These are phyloP conservation scores for Cerastis rubricosa DNA, from an alignment of 2,888 invertebrate species.

Conservation along the genomic window DNA sequence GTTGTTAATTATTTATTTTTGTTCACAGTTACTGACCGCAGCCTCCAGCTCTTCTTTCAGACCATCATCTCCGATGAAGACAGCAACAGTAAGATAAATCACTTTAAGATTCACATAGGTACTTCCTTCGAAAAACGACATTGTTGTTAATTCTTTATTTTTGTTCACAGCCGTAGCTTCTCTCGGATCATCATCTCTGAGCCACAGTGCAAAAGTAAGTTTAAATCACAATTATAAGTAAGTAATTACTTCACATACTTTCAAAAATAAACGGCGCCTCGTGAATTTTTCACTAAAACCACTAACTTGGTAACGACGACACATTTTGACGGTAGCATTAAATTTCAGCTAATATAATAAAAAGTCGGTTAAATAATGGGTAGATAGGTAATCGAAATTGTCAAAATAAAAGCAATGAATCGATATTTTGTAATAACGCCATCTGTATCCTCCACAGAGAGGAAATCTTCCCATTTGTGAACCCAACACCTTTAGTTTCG, in stretches of 20 bases:
- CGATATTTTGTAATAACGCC: background rate
- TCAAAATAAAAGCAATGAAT: background rate
- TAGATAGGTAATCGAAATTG: background rate
- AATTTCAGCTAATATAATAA: background rate
- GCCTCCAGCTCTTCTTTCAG: background rate
- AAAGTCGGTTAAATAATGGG: too few relatives aligned
- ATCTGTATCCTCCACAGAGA: background rate
- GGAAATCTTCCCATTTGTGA: background rate
- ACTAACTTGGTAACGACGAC: too few relatives aligned
- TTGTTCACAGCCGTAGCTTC: too few relatives aligned
- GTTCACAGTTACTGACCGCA: constrained; percentile 17
- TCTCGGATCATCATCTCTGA: too few relatives aligned
- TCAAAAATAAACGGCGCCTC: too few relatives aligned
- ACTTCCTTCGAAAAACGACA: too few relatives aligned
- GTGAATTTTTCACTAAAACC: background rate
- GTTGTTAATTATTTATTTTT: background rate
- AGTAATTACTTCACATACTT: background rate
- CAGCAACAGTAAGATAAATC: constrained; percentile 22
- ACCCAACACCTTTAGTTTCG: background rate
- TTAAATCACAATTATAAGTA: too few relatives aligned
- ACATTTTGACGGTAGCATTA: background rate
- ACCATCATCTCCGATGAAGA: background rate
- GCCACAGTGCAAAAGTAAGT: too few relatives aligned
- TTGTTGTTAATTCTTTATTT: too few relatives aligned
- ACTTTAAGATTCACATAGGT: too few relatives aligned